Evolutionary conservation across 1,140 invertebrate species (phyloP), one percentile per base, ranked within the genome.

Genomic region (Scaptomyza hsui): DNA sequence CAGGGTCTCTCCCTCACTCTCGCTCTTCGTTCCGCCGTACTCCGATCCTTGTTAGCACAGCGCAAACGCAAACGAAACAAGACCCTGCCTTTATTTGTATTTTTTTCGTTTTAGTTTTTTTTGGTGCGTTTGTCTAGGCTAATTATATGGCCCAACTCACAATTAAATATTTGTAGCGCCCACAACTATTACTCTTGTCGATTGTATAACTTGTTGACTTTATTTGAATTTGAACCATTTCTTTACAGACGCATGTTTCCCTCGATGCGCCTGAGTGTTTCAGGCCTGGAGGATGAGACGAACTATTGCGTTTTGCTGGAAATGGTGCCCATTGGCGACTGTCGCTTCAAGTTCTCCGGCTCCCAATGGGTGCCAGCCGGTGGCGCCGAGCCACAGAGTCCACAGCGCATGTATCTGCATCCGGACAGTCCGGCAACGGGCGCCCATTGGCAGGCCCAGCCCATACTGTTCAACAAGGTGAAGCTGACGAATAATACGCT

Each of bases 401-500:
- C 95, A 0, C 91, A 93, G 1, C 92, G 96, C 16, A 93, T 97
- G 72, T 97, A 96, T 92, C 91, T 97, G 49, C 97, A 98, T 92
- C 97, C 97, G 0, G 96, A 98, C 57, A 96, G 95, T 0, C 97
- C 97, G 0, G 95, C 95, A 0, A 94, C 94, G 0, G 97, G 97
- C 0, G 93, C 94, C 13, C 95, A 97, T 78, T 98, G 97, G 97
- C 97, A 96, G 92, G 93, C 95, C 0, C 96, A 97, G 89, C 93
- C 95, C 0, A 94, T 98, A 16, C 95, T 94, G 10, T 97, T 98
- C 88, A 95, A 95, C 78, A 96, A 97, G 90, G 92, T 98, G 10
- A 98, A 98, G 91, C 92, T 99, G 3, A 98, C 97, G 29, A 99
- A 99, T 92, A 98, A 97, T 82, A 95, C 95, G 12, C 93, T 95